Evolutionary conservation across 2,888 invertebrate species (phyloP), one percentile per base, ranked within the genome.

Genomic region (Tiliacea aurago): DNA sequence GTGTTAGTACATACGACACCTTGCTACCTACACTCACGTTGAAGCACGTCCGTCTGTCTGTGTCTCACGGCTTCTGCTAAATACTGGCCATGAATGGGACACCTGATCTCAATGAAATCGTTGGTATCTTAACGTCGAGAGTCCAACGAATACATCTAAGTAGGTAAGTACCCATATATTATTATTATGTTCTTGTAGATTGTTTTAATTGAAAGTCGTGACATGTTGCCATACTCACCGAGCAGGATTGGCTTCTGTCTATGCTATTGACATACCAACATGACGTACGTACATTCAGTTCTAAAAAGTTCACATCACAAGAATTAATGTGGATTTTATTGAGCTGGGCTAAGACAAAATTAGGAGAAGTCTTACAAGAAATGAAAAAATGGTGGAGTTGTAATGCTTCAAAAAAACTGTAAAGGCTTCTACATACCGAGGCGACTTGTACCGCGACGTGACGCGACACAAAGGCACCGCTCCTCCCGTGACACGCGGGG

Each of bases 31-130:
- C 45, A 47, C 37, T 28, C 43, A 18, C 45, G 58, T 63, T 15
- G 41, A 18, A 41, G 41, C 65, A 65, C 58, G 73, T 64, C 53
- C n/a, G 70, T 71, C 37, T n/a, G 68, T 65, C 64, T 45, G 70
- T 83, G 84, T 74, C 61, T 84, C 66, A 80, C 37, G 2, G 41
- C 23, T 69, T 56, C 65, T 69, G 55, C 10, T 61, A n/a, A 65
- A 65, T 20, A 56, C 45, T 43, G 28, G 13, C 23, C 47, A 37
- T 67, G 58, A 72, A 63, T 70, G 58, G 45, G 70, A 63, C 28
- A 77, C n/a, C 3, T 58, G 66, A 67, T 11, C 63, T 11, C n/a
- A 7, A 10, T 49, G 28, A 23, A 15, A 15, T 20, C 23, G 43
- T 18, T 78, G 13, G 6, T 56, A 10, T 33, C 33, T 28, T 33